Percentiles rank a stretch among this genome's conserved stretches.
Evolutionary conservation across 1,140 invertebrate species (phyloP).

Genomic region (Trigoniulus corallinus): DNA sequence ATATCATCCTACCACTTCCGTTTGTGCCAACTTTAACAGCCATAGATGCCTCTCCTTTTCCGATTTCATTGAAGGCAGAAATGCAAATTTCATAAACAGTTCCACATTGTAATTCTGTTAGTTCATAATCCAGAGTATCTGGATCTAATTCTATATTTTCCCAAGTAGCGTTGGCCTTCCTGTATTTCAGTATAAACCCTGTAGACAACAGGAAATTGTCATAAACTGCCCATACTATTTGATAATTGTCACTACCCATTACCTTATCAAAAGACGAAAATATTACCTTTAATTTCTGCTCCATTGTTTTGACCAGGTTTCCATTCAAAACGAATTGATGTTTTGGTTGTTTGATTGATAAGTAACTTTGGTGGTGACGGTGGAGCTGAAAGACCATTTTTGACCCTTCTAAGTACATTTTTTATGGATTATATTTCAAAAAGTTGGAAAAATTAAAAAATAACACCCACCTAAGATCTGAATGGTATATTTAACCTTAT

Average conservation of each 20-base stretch:
- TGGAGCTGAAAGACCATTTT: background rate
- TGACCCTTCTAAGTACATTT: too few relatives aligned
- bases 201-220: background rate
- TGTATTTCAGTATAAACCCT: background rate
- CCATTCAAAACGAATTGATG: background rate
- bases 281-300: background rate
- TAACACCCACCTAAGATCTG: background rate
- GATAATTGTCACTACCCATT: background rate
- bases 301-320: background rate
- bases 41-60: constrained; percentile 1
- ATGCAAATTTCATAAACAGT: constrained; percentile 3
- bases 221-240: background rate
- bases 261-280: background rate
- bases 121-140: background rate
- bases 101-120: constrained; percentile 30
- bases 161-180: background rate
- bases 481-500: background rate
- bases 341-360: background rate
- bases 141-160: background rate
- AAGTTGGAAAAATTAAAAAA: background rate
- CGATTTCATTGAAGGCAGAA: constrained; percentile 1
- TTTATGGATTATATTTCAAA: too few relatives aligned
- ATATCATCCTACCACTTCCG: background rate
- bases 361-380: background rate
- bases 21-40: constrained; percentile 3